A percentile compares a stretch with the other conserved stretches of the same genome.
These are phyloP conservation scores for Diplolepis rosae DNA, from an alignment of 2,888 invertebrate species.

Conservation along the genomic window DNA sequence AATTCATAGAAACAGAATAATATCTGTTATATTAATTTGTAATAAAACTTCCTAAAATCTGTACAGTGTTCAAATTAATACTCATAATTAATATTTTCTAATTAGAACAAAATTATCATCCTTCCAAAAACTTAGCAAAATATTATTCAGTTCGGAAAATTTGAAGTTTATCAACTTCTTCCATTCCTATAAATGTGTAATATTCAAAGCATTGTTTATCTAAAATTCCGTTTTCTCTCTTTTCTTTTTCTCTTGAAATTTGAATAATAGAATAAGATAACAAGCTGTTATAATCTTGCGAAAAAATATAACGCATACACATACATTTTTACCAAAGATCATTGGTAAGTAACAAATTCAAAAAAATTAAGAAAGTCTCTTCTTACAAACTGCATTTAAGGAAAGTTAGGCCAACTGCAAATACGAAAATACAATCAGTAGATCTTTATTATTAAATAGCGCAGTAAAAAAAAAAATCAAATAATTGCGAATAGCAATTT, in stretches of 20 bases:
- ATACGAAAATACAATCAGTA: conserved; percentile 16
- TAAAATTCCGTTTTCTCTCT: conserved; percentile 9
- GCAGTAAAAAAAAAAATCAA: conserved; percentile 1
- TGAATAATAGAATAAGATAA: background rate
- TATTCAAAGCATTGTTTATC: background rate
- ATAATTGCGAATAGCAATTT: conserved; percentile 12
- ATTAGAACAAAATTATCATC: too few relatives aligned
- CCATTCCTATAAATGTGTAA: background rate
- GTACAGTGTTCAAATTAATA: background rate
- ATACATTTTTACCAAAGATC: conserved; percentile 11
- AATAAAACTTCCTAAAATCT: background rate
- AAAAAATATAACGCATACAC: background rate
- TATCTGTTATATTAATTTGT: background rate
- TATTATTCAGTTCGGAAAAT: background rate
- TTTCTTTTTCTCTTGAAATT: background rate
- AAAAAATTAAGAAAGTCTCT: background rate
- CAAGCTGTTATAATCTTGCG: background rate
- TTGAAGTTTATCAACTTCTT: background rate
- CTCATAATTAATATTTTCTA: too few relatives aligned
- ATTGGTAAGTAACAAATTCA: conserved; percentile 2
- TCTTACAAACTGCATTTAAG: background rate
- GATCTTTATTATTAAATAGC: conserved; percentile 18
- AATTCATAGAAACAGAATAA: background rate
- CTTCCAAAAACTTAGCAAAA: too few relatives aligned
- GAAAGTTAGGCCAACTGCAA: conserved; percentile 10